These are phyloP conservation scores for Sinopyrophorus schimmeli DNA, from an alignment of 2,888 invertebrate genomes.

Conservation along the genomic window DNA sequence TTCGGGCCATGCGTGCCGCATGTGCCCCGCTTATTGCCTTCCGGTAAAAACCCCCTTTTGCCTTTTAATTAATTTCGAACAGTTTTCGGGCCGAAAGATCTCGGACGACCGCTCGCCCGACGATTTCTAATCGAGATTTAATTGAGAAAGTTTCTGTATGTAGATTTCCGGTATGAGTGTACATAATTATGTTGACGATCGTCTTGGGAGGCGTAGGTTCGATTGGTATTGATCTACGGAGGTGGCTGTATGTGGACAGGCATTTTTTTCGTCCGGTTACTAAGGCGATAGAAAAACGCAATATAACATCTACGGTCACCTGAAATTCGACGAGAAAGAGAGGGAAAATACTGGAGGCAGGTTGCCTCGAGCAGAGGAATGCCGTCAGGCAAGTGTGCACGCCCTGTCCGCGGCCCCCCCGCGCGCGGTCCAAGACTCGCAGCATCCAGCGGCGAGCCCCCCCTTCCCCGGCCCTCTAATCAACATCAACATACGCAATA, in stretches of 20 bases:
- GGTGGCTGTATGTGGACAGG: no score
- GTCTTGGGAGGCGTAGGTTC: no score
- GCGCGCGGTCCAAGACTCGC: slow-evolving; percentile 7
- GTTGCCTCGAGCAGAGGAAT: slow-evolving; percentile 55
- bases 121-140: no score
- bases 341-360: slow-evolving; percentile 45
- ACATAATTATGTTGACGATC: no score
- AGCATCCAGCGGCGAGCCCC: slow-evolving; percentile 16
- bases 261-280: no score
- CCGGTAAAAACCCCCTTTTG: slow-evolving; percentile 41
- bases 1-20: slow-evolving; percentile 45
- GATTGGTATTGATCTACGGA: no score
- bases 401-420: slow-evolving; percentile 39
- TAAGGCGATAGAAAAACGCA: no score
- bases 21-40: slow-evolving; percentile 44
- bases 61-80: no score
- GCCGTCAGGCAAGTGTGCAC: slow-evolving; percentile 57
- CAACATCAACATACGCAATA: slow-evolving; percentile 24
- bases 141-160: no score
- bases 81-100: no score
- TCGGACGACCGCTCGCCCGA: no score
- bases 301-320: slow-evolving; percentile 4
- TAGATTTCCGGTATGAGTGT: no score
- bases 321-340: slow-evolving; percentile 33
- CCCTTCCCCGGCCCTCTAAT: slow-evolving; percentile 14